Conservation (phyloP, 2,888 invertebrate genomes). For the Rambutsinella grinnellia region DNA sequence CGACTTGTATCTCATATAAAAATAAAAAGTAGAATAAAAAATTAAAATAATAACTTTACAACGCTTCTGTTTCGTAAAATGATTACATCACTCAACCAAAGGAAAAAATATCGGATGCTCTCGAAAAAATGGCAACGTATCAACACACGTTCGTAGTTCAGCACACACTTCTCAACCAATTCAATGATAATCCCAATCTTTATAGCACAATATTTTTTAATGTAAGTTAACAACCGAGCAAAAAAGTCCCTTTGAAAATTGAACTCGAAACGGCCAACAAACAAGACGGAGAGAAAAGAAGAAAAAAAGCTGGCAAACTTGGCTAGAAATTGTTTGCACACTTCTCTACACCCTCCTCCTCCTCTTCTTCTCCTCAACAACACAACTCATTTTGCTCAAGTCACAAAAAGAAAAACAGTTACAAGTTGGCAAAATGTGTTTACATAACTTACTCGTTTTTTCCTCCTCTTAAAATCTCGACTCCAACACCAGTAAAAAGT, state of each 20-base stretch:
- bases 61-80: too few species aligned
- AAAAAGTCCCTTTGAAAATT: neutral
- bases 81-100: slow-evolving; percentile 39
- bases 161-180: neutral
- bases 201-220: neutral
- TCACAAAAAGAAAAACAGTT: slow-evolving; percentile 47
- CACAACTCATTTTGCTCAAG: neutral
- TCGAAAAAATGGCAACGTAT: slow-evolving; percentile 42
- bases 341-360: neutral
- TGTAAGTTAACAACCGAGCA: neutral
- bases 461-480: too few species aligned
- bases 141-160: slow-evolving; percentile 28
- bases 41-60: too few species aligned
- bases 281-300: neutral
- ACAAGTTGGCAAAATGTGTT: slow-evolving; percentile 38
- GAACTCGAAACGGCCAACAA: too few species aligned
- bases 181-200: neutral
- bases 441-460: slow-evolving; percentile 24
- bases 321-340: neutral
- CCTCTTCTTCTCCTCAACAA: slow-evolving; percentile 4
- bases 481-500: slow-evolving; percentile 25
- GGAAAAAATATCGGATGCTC: slow-evolving; percentile 8
- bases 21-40: too few species aligned
- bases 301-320: neutral
- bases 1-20: too few species aligned